phyloP scores from a whole-genome alignment of 2,888 invertebrate genomes.

The Lasioglossum pauxillum region DNA sequence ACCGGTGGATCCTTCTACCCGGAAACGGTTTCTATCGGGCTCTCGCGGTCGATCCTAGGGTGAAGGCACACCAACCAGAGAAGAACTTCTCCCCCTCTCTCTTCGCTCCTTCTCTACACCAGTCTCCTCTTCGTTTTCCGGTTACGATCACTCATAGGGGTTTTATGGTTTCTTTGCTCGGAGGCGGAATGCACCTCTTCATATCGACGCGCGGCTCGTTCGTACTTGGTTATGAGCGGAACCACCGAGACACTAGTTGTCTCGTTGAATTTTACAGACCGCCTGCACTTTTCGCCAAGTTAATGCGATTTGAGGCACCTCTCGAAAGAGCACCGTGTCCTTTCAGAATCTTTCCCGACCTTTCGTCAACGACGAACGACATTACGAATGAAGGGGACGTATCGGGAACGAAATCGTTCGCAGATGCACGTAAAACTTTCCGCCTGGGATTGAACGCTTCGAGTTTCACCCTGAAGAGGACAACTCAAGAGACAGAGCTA shows the following conservation, averaged over 20 bases:
- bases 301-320: background rate
- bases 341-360: slow-evolving; percentile 13
- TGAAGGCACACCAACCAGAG: slow-evolving; percentile 46
- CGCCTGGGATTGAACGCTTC: too few relatives aligned
- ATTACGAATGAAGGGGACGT: background rate
- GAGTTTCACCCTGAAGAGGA: background rate
- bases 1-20: slow-evolving; percentile 79
- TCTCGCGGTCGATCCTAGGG: slow-evolving; percentile 65
- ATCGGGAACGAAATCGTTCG: slow-evolving; percentile 1
- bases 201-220: slow-evolving; percentile 39
- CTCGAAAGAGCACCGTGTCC: slow-evolving; percentile 5
- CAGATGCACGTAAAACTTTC: background rate
- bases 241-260: background rate
- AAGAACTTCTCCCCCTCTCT: background rate
- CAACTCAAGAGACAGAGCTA: background rate
- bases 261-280: slow-evolving; percentile 33
- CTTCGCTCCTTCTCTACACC: slow-evolving; percentile 18
- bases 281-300: background rate
- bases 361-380: background rate
- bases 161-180: slow-evolving; percentile 68
- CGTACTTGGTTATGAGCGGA: slow-evolving; percentile 23
- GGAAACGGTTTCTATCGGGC: slow-evolving; percentile 78
- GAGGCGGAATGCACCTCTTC: slow-evolving; percentile 46
- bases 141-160: slow-evolving; percentile 69
- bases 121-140: slow-evolving; percentile 66